Evolutionary conservation across 2,113 vertebrate species (phyloP).

Genomic region (Scytalopus superciliaris): DNA sequence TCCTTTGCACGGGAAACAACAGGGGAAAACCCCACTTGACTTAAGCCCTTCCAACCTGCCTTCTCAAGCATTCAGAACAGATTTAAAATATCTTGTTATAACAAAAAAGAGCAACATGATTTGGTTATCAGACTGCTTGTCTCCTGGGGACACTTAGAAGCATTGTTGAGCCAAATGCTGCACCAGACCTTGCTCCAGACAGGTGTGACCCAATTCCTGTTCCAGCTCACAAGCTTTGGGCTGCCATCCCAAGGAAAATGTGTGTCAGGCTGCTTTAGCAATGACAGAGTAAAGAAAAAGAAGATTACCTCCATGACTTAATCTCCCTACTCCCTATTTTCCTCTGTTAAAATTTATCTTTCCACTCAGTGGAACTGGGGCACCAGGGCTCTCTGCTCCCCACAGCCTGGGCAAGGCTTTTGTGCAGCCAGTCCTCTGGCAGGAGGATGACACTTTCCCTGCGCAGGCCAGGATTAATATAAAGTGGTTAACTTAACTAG

Average conservation of each 20-base stretch:
- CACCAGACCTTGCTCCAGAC: neutral
- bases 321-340: neutral
- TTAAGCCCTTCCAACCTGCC: neutral
- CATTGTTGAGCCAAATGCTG: neutral
- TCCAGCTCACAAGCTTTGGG: neutral
- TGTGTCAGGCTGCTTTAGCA: accelerated
- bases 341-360: neutral
- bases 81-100: neutral
- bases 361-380: neutral
- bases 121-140: neutral
- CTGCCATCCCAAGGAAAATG: neutral
- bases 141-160: neutral
- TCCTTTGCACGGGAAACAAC: neutral
- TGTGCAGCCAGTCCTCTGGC: neutral
- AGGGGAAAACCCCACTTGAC: neutral
- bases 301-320: neutral
- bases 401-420: neutral
- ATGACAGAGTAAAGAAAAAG: neutral
- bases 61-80: neutral
- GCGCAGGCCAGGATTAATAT: constrained; percentile 2
- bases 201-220: neutral
- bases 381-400: neutral
- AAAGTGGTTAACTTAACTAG: constrained; percentile 43
- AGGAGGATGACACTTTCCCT: neutral
- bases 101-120: neutral